Percentiles rank a stretch among this genome's conserved stretches.
These are phyloP conservation scores for Lottia scabra DNA, from an alignment of 2,888 invertebrate species.

Conservation along the genomic window DNA sequence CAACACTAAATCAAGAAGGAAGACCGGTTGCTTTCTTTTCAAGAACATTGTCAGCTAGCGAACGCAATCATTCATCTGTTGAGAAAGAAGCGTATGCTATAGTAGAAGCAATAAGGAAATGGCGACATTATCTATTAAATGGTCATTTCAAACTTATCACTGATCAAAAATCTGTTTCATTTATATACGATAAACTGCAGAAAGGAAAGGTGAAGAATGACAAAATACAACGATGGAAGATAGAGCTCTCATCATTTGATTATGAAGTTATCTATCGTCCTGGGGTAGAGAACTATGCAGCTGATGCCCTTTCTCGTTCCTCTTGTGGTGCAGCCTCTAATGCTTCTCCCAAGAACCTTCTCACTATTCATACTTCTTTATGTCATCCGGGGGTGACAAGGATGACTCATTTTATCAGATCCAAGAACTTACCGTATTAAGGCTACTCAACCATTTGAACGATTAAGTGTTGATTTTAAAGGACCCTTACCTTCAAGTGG, in stretches of 20 bases:
- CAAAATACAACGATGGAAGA: slow-evolving; percentile 33
- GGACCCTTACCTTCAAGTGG: slow-evolving; percentile 33
- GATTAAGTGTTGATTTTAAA: slow-evolving; percentile 38
- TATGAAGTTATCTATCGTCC: slow-evolving; percentile 31
- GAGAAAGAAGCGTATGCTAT: slow-evolving; percentile 31
- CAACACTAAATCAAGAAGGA: slow-evolving; percentile 12
- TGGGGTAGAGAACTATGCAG: slow-evolving; percentile 23
- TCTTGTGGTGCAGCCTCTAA: slow-evolving; percentile 7
- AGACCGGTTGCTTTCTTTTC: slow-evolving; percentile 18
- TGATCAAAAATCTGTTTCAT: slow-evolving; percentile 32
- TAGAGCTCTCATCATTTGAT: slow-evolving; percentile 28
- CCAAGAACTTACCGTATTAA: slow-evolving; percentile 30
- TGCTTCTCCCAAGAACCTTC: neutral
- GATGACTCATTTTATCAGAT: slow-evolving; percentile 18
- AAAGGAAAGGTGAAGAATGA: slow-evolving; percentile 35
- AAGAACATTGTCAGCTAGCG: slow-evolving; percentile 12
- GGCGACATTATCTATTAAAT: slow-evolving; percentile 24
- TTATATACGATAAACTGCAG: slow-evolving; percentile 26
- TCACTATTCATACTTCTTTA: slow-evolving; percentile 18
- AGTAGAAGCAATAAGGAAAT: slow-evolving; percentile 26
- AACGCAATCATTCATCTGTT: slow-evolving; percentile 19
- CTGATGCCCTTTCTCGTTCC: slow-evolving; percentile 25
- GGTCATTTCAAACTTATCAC: slow-evolving; percentile 34
- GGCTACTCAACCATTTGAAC: slow-evolving; percentile 36
- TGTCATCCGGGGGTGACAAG: slow-evolving; percentile 21